Evolutionary conservation across 2,113 vertebrate genomes (phyloP), one percentile per base, ranked within the genome.

Genomic region (Oryzias woworae): DNA sequence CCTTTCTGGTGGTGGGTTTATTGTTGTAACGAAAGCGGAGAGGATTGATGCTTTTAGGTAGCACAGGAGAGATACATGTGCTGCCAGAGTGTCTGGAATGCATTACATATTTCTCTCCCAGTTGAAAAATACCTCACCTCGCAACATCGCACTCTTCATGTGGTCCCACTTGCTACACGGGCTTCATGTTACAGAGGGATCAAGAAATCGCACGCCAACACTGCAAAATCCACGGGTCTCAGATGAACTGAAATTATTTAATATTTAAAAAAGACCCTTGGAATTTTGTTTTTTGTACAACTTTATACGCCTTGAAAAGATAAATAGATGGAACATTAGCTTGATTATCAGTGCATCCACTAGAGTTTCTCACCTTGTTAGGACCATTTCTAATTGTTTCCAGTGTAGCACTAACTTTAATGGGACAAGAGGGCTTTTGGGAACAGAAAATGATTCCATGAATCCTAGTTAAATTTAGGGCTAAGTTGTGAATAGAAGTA

Each of bases 21-120:
- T 92, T 93, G 87, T 91, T 90, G 48, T 83, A 87, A 82, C 55
- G 89, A 92, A 92, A 90, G 75, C 51, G 59, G 88, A 92, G 88
- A 92, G 80, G 89, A 77, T 87, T 91, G 90, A 92, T 91, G 91
- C 81, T 65, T 88, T 84, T 89, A 88, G 88, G 88, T 90, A 90
- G 90, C 82, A 68, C 60, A 64, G 74, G 82, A 61, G 75, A 82
- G 76, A 82, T 66, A 61, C 23, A 58, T 84, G 81, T 85, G 87
- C 80, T 57, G 81, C 72, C 77, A 41, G 49, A 85, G 60, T 66
- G 83, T 86, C 90, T 92, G 91, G 90, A 93, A 87, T 82, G 78
- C 78, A 91, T 93, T 91, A 92, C 71, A 75, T 70, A 78, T 85
- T 75, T 75, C 69, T 90, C 81, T 82, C 75, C 68, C 69, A 72